These are phyloP conservation scores for Tretioscincus oriximinensis DNA, from an alignment of 2,113 vertebrate species.

Conservation along the genomic window DNA sequence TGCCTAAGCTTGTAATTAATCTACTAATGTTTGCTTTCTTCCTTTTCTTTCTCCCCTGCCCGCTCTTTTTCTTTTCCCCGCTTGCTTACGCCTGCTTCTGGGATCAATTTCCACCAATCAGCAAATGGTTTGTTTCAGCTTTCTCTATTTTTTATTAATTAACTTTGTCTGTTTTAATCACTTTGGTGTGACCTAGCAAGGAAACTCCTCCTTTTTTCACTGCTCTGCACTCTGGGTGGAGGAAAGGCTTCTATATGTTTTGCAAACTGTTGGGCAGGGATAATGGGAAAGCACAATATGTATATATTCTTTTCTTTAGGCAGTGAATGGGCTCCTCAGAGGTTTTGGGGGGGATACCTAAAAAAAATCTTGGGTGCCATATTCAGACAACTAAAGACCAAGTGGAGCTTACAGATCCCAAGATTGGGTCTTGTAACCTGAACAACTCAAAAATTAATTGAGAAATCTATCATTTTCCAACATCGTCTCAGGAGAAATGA, in stretches of 20 bases:
- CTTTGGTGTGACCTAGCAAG: neutral
- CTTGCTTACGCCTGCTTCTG: constrained; percentile 76
- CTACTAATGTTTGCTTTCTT: constrained; percentile 41
- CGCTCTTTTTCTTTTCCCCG: constrained; percentile 25
- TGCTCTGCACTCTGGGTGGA: neutral
- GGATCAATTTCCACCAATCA: constrained; percentile 79
- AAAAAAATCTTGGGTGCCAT: too few species aligned
- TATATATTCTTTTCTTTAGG: too few species aligned
- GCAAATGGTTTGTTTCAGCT: constrained; percentile 90
- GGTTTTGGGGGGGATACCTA: too few species aligned
- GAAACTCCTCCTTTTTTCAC: neutral
- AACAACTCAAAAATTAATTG: too few species aligned
- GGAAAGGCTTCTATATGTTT: neutral
- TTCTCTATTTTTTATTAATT: constrained; percentile 57
- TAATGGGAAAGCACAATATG: neutral
- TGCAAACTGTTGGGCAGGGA: neutral
- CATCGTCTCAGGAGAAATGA: too few species aligned
- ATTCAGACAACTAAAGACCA: too few species aligned
- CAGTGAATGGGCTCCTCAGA: too few species aligned
- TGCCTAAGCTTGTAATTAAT: neutral
- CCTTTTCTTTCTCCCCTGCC: constrained; percentile 57
- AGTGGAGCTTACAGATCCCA: neutral
- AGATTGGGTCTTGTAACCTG: neutral
- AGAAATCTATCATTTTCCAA: too few species aligned
- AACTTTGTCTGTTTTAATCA: neutral